These are phyloP conservation scores for Dryadula phaetusa DNA, from an alignment of 2,888 invertebrate species.

Conservation along the genomic window DNA sequence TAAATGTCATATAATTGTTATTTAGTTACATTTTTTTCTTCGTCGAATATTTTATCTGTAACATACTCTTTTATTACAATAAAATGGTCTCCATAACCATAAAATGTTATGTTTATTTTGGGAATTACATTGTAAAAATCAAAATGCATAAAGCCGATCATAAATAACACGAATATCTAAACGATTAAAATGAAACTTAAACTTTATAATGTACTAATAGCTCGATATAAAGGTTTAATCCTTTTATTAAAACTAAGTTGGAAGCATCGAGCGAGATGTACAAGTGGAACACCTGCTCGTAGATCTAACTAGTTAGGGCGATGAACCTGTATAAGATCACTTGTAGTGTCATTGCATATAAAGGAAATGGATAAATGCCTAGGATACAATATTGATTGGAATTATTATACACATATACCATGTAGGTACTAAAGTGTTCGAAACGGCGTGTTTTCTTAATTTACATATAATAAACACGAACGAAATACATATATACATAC, in stretches of 20 bases:
- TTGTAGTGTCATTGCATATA: conserved; percentile 27
- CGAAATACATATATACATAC: too few species aligned
- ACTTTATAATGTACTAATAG: conserved; percentile 16
- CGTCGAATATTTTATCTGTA: too few species aligned
- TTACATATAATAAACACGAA: too few species aligned
- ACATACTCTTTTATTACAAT: not conserved
- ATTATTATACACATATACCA: not conserved
- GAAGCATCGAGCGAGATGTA: conserved; percentile 40
- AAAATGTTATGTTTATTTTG: conserved; percentile 10
- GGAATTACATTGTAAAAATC: not conserved
- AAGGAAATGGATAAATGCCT: conserved; percentile 24
- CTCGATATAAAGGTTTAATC: conserved; percentile 14
- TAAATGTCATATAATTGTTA: too few species aligned
- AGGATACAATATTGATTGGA: not conserved
- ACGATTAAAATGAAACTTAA: conserved; percentile 17
- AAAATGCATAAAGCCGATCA: not conserved
- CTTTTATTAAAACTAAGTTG: conserved; percentile 30
- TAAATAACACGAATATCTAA: conserved; percentile 19
- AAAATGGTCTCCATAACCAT: conserved; percentile 3
- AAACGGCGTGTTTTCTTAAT: too few species aligned
- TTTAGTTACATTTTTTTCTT: too few species aligned
- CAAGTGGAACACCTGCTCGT: conserved; percentile 46
- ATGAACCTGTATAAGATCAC: conserved; percentile 37
- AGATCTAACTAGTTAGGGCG: conserved; percentile 43
- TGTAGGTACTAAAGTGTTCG: too few species aligned